Evolutionary conservation across 2,113 vertebrate genomes (phyloP).

Genomic region (Calyptommatus sinebrachiatus): DNA sequence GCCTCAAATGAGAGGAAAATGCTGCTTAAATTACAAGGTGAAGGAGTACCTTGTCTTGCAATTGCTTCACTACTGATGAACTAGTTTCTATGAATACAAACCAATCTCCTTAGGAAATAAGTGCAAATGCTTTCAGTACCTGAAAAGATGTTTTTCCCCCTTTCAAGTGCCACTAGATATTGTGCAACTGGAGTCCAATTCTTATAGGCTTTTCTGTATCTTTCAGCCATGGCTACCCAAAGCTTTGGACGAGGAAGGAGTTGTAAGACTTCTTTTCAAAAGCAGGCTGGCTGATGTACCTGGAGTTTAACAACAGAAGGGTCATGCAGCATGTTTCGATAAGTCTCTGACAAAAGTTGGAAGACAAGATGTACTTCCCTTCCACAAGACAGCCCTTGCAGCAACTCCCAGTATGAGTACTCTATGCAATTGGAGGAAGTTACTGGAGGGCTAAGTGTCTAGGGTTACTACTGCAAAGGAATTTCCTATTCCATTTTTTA

Average conservation of each 20-base stretch:
- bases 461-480: too few relatives aligned
- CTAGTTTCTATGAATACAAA: conserved; percentile 4
- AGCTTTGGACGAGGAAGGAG: not conserved
- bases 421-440: too few relatives aligned
- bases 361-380: too few relatives aligned
- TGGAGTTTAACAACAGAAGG: too few relatives aligned
- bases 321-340: too few relatives aligned
- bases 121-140: not conserved
- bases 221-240: not conserved
- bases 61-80: not conserved
- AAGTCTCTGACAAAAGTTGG: too few relatives aligned
- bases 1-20: conserved; percentile 25
- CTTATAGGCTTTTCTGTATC: not conserved
- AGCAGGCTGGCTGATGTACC: not conserved
- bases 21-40: conserved; percentile 23
- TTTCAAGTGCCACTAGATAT: not conserved
- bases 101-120: not conserved
- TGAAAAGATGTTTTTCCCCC: not conserved
- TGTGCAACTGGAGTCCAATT: not conserved
- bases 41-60: not conserved
- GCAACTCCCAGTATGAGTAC: too few relatives aligned
- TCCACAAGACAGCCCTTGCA: too few relatives aligned
- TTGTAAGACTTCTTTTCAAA: not conserved
- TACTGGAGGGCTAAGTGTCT: too few relatives aligned
- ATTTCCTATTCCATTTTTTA: too few relatives aligned